Conservation (phyloP, 2,888 invertebrate genomes). For the Trissolcus japonicus region DNA sequence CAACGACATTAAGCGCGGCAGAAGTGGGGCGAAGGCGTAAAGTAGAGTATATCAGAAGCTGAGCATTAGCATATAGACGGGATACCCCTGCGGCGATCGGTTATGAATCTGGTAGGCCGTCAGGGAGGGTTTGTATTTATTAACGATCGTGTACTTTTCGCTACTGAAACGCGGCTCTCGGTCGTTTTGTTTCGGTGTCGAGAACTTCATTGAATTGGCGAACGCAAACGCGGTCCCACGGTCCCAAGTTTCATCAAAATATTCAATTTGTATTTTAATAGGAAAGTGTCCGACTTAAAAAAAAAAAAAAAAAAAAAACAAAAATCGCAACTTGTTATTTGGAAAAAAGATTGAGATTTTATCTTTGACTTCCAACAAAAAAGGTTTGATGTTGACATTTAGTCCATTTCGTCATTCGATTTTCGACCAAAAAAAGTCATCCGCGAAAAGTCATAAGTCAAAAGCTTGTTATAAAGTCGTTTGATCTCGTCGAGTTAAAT, state of each 20-base stretch:
- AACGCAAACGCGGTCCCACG: slow-evolving; percentile 27
- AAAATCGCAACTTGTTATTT: neutral
- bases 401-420: neutral
- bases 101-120: slow-evolving; percentile 64
- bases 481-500: slow-evolving; percentile 57
- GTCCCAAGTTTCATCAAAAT: slow-evolving; percentile 32
- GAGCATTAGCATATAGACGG: slow-evolving; percentile 74
- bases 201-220: slow-evolving; percentile 47
- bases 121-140: slow-evolving; percentile 67
- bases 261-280: slow-evolving; percentile 51
- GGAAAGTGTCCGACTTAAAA: neutral
- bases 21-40: slow-evolving; percentile 63
- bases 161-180: slow-evolving; percentile 60
- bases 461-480: slow-evolving; percentile 60
- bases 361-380: neutral
- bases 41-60: slow-evolving; percentile 71
- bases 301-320: neutral
- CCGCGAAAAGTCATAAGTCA: neutral
- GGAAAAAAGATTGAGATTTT: neutral
- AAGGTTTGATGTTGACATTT: too few species aligned
- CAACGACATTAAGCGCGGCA: slow-evolving; percentile 54
- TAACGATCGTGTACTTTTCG: slow-evolving; percentile 70
- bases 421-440: neutral
- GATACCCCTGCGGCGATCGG: slow-evolving; percentile 67
- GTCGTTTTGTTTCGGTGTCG: slow-evolving; percentile 58